phyloP scores from a whole-genome alignment of 2,113 vertebrate genomes.

The Hemicordylus capensis region DNA sequence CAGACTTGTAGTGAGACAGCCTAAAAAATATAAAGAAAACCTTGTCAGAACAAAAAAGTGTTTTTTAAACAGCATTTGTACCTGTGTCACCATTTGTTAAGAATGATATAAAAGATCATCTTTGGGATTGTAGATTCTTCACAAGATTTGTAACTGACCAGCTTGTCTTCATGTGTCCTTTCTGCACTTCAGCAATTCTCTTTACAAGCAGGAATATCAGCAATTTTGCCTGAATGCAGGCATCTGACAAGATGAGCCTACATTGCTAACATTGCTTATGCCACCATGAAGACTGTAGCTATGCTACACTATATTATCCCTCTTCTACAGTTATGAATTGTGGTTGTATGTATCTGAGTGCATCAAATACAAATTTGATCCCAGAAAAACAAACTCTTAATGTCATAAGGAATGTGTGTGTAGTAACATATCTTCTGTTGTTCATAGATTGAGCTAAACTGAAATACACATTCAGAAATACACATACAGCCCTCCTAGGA shows the following conservation, averaged over 20 bases:
- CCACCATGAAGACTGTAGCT: neutral
- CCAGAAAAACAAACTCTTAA: neutral
- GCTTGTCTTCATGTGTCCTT: neutral
- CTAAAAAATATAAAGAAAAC: conserved; percentile 70
- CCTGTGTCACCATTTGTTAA: fast-evolving
- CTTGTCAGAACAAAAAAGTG: neutral
- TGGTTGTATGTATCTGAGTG: neutral
- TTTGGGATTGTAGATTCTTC: neutral
- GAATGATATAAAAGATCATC: neutral
- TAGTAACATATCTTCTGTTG: neutral
- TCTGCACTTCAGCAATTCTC: neutral
- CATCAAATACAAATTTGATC: neutral
- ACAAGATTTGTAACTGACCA: neutral
- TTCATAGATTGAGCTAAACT: neutral
- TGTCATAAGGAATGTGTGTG: neutral
- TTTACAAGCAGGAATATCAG: neutral
- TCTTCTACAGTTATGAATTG: neutral
- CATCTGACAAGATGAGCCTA: neutral
- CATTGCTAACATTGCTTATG: neutral
- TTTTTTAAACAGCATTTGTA: neutral
- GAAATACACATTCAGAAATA: neutral
- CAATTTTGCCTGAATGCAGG: neutral
- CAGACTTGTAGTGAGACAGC: conserved; percentile 79
- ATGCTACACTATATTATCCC: neutral
- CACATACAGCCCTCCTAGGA: neutral